phyloP scores from a whole-genome alignment of 2,797 vertebrate species.

The Leptoclinus maculatus region DNA sequence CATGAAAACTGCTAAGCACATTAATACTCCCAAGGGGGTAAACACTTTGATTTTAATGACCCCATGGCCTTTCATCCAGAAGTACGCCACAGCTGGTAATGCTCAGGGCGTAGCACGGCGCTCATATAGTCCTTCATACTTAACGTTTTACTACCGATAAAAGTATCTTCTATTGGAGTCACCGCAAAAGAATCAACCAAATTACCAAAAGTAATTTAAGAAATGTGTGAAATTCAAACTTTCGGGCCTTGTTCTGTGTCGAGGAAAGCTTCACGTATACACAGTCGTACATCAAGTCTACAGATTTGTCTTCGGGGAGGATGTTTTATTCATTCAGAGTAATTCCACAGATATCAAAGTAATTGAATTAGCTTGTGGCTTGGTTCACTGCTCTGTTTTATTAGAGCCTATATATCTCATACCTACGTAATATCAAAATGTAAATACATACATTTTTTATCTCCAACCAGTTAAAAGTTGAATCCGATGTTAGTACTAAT shows the following conservation, averaged over 20 bases:
- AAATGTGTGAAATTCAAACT: background rate
- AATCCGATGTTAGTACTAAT: background rate
- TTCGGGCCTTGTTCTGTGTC: background rate
- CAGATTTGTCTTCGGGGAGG: background rate
- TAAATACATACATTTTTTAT: background rate
- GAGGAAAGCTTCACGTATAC: background rate
- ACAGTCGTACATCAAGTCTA: background rate
- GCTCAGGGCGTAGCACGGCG: background rate
- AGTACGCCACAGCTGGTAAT: background rate
- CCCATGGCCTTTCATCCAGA: constrained; percentile 13
- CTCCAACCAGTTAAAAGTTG: background rate
- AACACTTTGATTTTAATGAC: constrained; percentile 46
- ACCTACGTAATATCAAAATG: background rate
- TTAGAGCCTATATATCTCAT: background rate
- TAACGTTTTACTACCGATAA: background rate
- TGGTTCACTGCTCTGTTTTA: background rate
- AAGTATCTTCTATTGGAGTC: background rate
- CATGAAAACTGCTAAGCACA: constrained; percentile 37
- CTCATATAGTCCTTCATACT: background rate
- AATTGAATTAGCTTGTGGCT: background rate
- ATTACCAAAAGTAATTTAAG: background rate
- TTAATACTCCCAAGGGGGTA: constrained; percentile 26
- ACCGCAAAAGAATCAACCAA: background rate
- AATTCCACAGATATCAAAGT: background rate
- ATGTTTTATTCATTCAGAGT: background rate